A percentile compares a stretch with the other conserved stretches of the same genome.
Conservation (phyloP, 2,888 invertebrate genomes). For the Dynastes grantii region DNA sequence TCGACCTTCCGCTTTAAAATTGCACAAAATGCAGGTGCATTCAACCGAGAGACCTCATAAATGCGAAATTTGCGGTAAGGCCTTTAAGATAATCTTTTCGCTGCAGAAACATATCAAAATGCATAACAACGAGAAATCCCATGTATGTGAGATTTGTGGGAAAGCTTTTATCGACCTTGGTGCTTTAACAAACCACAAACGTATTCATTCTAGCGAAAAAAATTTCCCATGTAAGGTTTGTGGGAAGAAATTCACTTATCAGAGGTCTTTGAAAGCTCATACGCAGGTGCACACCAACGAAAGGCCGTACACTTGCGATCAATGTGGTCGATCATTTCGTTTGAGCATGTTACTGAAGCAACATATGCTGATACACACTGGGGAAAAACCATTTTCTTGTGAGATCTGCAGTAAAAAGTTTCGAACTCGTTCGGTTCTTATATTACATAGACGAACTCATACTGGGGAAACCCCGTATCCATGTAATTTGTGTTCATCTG, state of each 20-base stretch:
- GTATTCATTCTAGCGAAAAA: constrained; percentile 2
- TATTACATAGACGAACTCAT: constrained; percentile 26
- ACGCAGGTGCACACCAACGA: neutral
- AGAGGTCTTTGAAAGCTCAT: neutral
- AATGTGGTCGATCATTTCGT: constrained; percentile 2
- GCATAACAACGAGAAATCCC: neutral
- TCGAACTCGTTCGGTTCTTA: neutral
- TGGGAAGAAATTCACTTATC: neutral
- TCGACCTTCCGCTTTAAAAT: neutral
- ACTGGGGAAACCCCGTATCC: constrained; percentile 16
- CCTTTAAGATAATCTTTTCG: neutral
- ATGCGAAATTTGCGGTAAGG: constrained; percentile 17
- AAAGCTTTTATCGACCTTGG: constrained; percentile 8
- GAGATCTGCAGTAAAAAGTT: constrained; percentile 21
- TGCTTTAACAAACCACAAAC: neutral
- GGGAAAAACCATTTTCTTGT: constrained; percentile 14
- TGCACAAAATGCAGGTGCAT: constrained; percentile 4
- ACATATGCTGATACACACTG: neutral
- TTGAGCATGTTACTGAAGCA: neutral
- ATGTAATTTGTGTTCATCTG: neutral
- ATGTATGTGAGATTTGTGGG: constrained; percentile 6
- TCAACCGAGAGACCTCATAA: constrained; percentile 8
- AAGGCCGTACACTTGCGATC: neutral
- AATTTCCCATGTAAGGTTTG: constrained; percentile 4
- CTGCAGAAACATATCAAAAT: neutral